Evolutionary conservation across 1,140 invertebrate genomes (phyloP).

Genomic region (Drosophila insularis): DNA sequence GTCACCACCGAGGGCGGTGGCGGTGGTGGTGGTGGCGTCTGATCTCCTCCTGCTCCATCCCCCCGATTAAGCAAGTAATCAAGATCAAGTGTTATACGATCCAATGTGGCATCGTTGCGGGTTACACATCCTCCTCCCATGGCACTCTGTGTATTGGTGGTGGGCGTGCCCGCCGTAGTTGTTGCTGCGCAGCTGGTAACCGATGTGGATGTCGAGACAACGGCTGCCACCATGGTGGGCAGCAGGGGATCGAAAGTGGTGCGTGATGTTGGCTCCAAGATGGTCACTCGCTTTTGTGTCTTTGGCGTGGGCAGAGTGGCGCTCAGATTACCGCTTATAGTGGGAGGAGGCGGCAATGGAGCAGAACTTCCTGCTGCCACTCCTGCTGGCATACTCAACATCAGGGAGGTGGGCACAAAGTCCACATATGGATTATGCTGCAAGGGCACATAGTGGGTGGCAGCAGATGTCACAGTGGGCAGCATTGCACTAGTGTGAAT

Average conservation of each 20-base stretch:
- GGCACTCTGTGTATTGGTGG: constrained; percentile 45
- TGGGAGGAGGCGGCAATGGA: constrained; percentile 46
- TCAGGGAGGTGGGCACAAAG: constrained; percentile 57
- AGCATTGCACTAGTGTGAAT: constrained; percentile 62
- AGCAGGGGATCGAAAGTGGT: constrained; percentile 74
- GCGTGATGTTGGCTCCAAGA: constrained; percentile 74
- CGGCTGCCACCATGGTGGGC: constrained; percentile 73
- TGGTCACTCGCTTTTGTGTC: constrained; percentile 79
- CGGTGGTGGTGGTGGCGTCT: constrained; percentile 20
- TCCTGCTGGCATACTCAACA: constrained; percentile 48
- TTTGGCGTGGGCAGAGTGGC: constrained; percentile 72
- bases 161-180: constrained; percentile 47
- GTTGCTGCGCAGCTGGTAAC: constrained; percentile 51
- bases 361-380: constrained; percentile 2
- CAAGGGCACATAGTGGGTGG: constrained; percentile 52
- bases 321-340: constrained; percentile 67
- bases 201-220: constrained; percentile 52
- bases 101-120: constrained; percentile 84
- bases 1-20: constrained; percentile 37
- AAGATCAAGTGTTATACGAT: constrained; percentile 89
- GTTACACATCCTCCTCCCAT: constrained; percentile 22
- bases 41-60: constrained; percentile 27
- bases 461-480: constrained; percentile 24
- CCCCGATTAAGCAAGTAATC: constrained; percentile 87
- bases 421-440: constrained; percentile 74